Evolutionary conservation across 2,797 vertebrate genomes (phyloP), one percentile per base, ranked within the genome.

Genomic region (Semotilus atromaculatus): DNA sequence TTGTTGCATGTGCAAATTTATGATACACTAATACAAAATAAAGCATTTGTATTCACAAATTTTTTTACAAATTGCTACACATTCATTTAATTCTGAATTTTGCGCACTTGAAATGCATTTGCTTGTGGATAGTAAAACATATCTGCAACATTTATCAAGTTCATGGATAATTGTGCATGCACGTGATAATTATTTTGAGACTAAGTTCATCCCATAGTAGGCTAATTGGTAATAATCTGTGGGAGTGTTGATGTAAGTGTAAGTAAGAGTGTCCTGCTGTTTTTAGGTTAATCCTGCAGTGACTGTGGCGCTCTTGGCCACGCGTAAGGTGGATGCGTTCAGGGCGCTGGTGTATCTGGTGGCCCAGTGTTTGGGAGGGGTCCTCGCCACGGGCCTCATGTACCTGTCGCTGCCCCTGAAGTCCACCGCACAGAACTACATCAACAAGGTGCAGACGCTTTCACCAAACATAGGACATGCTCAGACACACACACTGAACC

Each of bases 361-460:
- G 75, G 96, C 95, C 4, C 97, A 97, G 90, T 96, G 96, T 89
- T n/a, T 94, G 78, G 96, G 96, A 31, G 95, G 96, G 45, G 90
- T 88, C 43, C 86, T 97, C 83, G 95, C 94, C 58, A 89, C 94
- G 0, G 91, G 93, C 0, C 85, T 94, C 34, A 94, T 96, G 83
- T 96, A 93, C 88, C 45, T 96, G 36, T 92, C 87, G 1, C 90
- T 97, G 80, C 96, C 93, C 0, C 64, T 92, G 83, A 93, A 93
- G 88, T 87, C 90, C 74, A 91, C 91, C 0, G 91, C 92, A 51
- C 85, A 94, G 3, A 48, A 91, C 82, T 93, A 95, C 0, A 91
- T 96, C 84, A 96, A 93, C 90, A 94, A 86, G 95, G 95, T 96
- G 16, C 38, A 31, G n/a, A 66, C 58, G 8, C 19, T 31, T 66